Percentiles rank a stretch among this genome's conserved stretches.
Conservation (phyloP, 2,113 vertebrate species). For the Toxotes jaculatrix region DNA sequence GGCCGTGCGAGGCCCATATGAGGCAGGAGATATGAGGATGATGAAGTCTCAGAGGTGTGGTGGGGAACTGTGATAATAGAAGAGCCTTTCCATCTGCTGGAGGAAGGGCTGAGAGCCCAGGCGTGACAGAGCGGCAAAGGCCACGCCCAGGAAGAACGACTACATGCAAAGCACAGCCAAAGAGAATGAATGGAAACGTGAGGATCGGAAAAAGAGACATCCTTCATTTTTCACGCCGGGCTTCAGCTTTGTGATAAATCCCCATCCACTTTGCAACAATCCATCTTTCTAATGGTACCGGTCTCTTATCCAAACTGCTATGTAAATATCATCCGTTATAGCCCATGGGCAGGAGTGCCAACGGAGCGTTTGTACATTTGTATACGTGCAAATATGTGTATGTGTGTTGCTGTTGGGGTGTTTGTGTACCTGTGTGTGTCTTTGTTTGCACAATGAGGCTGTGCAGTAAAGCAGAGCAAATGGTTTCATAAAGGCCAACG, state of each 20-base stretch:
- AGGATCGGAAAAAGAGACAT: constrained; percentile 20
- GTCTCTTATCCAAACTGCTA: constrained; percentile 68
- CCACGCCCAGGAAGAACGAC: constrained; percentile 59
- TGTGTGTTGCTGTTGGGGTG: neutral
- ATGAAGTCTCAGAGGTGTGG: constrained; percentile 64
- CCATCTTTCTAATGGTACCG: constrained; percentile 69
- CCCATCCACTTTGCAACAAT: constrained; percentile 48
- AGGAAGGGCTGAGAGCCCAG: constrained; percentile 37
- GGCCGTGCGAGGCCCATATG: constrained; percentile 13
- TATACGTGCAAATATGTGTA: neutral
- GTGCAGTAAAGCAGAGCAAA: constrained; percentile 61
- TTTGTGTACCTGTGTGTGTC: neutral
- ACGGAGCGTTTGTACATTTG: constrained; percentile 10
- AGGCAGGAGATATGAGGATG: constrained; percentile 67
- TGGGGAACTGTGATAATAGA: constrained; percentile 65
- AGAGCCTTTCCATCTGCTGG: constrained; percentile 62
- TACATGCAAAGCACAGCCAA: constrained; percentile 37
- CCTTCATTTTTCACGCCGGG: constrained; percentile 60
- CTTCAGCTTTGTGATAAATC: constrained; percentile 65
- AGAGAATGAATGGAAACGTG: constrained; percentile 39
- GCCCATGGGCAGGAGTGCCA: constrained; percentile 35
- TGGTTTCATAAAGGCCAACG: constrained; percentile 59
- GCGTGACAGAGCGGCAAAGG: constrained; percentile 36
- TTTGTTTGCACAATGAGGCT: constrained; percentile 54
- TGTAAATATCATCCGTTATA: constrained; percentile 73